phyloP scores from a whole-genome alignment of 2,113 vertebrate genomes.

The Coracopsis vasa region DNA sequence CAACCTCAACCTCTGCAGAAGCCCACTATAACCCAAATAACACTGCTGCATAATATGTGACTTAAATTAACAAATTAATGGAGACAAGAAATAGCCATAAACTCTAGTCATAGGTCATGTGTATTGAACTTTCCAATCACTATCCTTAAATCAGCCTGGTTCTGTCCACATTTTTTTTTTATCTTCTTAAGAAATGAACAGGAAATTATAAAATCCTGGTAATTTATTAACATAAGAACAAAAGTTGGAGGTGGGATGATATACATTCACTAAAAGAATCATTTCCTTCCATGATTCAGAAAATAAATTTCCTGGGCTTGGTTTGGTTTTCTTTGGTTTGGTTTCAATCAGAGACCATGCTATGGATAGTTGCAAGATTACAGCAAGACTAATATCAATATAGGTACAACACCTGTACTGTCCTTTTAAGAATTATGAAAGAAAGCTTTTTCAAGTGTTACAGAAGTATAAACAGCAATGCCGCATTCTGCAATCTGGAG shows the following conservation, averaged over 20 bases:
- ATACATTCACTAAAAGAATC: not conserved
- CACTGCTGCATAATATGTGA: not conserved
- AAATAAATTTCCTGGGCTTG: not conserved
- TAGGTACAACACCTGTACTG: not conserved
- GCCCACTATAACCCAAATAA: not conserved
- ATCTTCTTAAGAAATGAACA: not conserved
- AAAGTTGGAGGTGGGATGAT: not conserved
- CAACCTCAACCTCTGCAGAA: not conserved
- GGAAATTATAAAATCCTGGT: not conserved
- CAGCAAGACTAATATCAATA: not conserved
- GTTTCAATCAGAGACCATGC: not conserved
- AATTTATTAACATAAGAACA: constrained; percentile 7
- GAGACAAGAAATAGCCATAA: not conserved
- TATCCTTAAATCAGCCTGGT: not conserved
- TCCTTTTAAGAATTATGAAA: not conserved
- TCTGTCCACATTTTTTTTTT: not conserved
- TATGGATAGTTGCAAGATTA: not conserved
- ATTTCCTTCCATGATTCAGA: not conserved
- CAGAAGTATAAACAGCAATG: not conserved
- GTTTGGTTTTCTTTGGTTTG: not conserved
- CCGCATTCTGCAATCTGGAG: not conserved
- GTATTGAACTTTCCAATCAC: not conserved
- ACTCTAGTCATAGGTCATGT: not conserved
- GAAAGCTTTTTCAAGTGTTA: not conserved
- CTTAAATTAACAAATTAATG: not conserved